phyloP scores from a whole-genome alignment of 2,797 vertebrate species.

The Eulemur albifrons region DNA sequence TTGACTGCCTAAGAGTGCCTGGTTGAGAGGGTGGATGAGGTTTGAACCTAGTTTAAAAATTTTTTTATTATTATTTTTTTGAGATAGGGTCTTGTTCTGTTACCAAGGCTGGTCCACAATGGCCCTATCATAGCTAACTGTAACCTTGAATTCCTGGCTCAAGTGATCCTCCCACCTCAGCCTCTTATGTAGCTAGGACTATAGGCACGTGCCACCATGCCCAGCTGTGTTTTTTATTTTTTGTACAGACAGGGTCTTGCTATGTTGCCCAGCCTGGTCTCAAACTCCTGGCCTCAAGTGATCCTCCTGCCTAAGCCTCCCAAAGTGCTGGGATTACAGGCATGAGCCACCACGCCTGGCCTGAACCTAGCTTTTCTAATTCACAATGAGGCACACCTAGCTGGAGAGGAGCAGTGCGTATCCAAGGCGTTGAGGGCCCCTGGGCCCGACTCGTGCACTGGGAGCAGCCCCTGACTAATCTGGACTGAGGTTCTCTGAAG shows the following conservation, averaged over 20 bases:
- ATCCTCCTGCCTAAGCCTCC: background rate
- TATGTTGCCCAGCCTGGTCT: background rate
- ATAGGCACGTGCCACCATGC: background rate
- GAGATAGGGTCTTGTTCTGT: background rate
- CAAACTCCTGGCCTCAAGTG: background rate
- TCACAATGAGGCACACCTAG: background rate
- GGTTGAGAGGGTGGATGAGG: background rate
- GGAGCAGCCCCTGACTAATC: background rate
- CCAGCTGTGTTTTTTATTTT: background rate
- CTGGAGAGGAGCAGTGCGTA: background rate
- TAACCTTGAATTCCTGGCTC: background rate
- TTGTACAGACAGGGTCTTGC: background rate
- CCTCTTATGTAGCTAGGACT: background rate
- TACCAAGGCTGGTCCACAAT: background rate
- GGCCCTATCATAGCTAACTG: background rate
- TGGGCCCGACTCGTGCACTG: fast-evolving
- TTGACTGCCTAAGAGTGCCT: background rate
- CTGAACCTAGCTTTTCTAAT: background rate
- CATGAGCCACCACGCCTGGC: background rate
- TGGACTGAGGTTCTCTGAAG: background rate
- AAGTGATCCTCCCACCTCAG: background rate
- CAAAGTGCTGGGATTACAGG: background rate
- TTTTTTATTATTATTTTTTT: background rate
- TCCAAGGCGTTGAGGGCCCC: background rate
- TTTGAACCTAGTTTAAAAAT: background rate